These are phyloP conservation scores for Zaprionus africanus DNA, from an alignment of 1,140 invertebrate genomes.

Conservation along the genomic window DNA sequence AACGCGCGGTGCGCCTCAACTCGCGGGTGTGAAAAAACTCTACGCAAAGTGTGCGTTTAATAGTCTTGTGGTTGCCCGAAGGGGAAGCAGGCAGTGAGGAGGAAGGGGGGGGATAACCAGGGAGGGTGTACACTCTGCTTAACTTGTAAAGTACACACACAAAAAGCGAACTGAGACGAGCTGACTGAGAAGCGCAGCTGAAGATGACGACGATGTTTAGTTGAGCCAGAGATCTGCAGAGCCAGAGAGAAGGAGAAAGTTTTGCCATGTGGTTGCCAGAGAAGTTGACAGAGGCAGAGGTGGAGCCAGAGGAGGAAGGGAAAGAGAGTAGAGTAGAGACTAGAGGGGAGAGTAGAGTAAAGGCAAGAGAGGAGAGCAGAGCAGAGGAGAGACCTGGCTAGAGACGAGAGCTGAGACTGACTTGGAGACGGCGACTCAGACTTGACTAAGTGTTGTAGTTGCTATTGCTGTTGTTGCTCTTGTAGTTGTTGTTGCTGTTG, in stretches of 20 bases:
- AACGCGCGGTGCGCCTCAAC: slow-evolving; percentile 15
- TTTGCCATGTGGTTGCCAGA: slow-evolving; percentile 51
- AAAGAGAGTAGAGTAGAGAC: not conserved
- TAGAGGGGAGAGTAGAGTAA: not conserved
- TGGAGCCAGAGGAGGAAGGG: not conserved
- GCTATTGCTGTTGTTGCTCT: slow-evolving; percentile 4
- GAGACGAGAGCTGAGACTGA: slow-evolving; percentile 34
- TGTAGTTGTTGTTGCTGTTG: not conserved
- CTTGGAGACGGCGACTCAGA: not conserved
- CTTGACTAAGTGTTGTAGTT: slow-evolving; percentile 12
- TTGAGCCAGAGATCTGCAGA: slow-evolving; percentile 13
- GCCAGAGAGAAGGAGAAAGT: slow-evolving; percentile 56
- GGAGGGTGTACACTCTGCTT: slow-evolving; percentile 41
- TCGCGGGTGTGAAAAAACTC: slow-evolving; percentile 69
- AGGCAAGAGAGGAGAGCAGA: not conserved
- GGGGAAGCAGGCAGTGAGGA: not conserved
- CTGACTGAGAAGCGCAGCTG: slow-evolving; percentile 22
- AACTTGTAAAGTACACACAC: slow-evolving; percentile 70
- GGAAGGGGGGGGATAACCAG: not conserved
- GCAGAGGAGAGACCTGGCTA: not conserved
- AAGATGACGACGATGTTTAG: slow-evolving; percentile 65
- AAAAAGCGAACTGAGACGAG: slow-evolving; percentile 9
- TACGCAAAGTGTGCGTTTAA: slow-evolving; percentile 77
- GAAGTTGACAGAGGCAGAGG: slow-evolving; percentile 6
- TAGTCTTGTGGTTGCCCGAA: slow-evolving; percentile 58